These are phyloP conservation scores for Hypothenemus hampei DNA, from an alignment of 1,140 invertebrate genomes.

Conservation along the genomic window DNA sequence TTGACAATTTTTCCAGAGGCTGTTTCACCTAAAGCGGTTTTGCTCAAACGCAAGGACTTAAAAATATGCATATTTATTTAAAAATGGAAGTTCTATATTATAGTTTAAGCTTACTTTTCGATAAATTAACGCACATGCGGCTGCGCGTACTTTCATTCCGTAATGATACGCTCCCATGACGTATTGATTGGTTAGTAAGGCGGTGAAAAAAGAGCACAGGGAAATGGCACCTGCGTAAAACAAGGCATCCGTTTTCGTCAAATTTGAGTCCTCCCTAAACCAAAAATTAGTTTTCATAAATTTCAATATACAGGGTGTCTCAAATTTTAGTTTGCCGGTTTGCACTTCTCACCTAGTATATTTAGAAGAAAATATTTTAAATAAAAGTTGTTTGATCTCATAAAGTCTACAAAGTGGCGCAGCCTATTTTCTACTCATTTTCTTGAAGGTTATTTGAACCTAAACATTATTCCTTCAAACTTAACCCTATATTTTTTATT, in stretches of 20 bases:
- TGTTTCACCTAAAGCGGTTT: slow-evolving; percentile 61
- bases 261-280: slow-evolving; percentile 2
- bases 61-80: slow-evolving; percentile 5
- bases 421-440: too few relatives aligned
- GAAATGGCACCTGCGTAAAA: slow-evolving; percentile 58
- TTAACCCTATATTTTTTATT: too few relatives aligned
- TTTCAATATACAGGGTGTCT: too few relatives aligned
- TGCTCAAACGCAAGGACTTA: slow-evolving; percentile 56
- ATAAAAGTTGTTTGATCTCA: too few relatives aligned
- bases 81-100: too few relatives aligned
- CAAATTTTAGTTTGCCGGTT: too few relatives aligned
- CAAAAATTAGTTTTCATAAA: too few relatives aligned
- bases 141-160: slow-evolving; percentile 57
- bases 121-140: slow-evolving; percentile 56
- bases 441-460: too few relatives aligned
- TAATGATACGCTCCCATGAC: slow-evolving; percentile 47
- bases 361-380: too few relatives aligned
- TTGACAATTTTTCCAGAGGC: slow-evolving; percentile 80
- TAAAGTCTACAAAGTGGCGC: too few relatives aligned
- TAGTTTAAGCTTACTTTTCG: slow-evolving; percentile 54
- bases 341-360: too few relatives aligned
- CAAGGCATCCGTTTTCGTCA: slow-evolving; percentile 47
- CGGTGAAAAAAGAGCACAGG: slow-evolving; percentile 49
- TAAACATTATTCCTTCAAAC: too few relatives aligned
- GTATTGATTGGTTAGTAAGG: slow-evolving; percentile 53